Conservation (phyloP, 2,113 vertebrate species). For the Sebastes fasciatus region DNA sequence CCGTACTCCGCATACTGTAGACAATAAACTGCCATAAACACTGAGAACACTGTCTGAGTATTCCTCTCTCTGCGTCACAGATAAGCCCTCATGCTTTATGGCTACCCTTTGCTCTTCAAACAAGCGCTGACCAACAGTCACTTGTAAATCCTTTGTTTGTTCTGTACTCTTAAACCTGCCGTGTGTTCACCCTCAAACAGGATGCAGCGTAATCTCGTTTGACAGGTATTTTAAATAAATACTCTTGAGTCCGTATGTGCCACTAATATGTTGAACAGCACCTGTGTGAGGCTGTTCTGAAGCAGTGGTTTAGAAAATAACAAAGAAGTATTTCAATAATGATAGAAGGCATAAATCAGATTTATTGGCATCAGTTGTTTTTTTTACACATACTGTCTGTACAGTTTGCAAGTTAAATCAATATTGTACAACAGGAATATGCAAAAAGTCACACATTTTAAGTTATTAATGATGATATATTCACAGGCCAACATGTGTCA, state of each 20-base stretch:
- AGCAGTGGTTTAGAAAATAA: neutral
- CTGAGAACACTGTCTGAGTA: neutral
- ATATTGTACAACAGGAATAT: neutral
- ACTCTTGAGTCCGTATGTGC: neutral
- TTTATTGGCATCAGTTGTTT: slow-evolving; percentile 65
- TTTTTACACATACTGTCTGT: slow-evolving; percentile 34
- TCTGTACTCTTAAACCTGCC: slow-evolving; percentile 34
- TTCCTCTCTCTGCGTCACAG: neutral
- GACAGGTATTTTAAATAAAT: slow-evolving; percentile 10
- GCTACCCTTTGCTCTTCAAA: slow-evolving; percentile 32
- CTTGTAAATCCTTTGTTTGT: slow-evolving; percentile 37
- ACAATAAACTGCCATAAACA: slow-evolving; percentile 23
- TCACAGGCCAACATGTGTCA: neutral
- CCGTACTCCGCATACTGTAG: neutral
- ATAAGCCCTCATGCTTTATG: slow-evolving; percentile 33
- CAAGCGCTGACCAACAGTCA: neutral
- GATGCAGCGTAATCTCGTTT: slow-evolving; percentile 8
- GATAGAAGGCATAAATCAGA: slow-evolving; percentile 55
- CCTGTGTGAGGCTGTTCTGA: too few relatives aligned
- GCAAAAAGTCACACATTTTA: slow-evolving; percentile 24
- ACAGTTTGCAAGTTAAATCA: slow-evolving; percentile 30
- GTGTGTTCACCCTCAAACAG: neutral
- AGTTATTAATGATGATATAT: neutral
- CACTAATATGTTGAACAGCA: neutral
- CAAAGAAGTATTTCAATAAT: neutral